phyloP scores from a whole-genome alignment of 2,888 invertebrate species.

The Lycocerus yunnanus region DNA sequence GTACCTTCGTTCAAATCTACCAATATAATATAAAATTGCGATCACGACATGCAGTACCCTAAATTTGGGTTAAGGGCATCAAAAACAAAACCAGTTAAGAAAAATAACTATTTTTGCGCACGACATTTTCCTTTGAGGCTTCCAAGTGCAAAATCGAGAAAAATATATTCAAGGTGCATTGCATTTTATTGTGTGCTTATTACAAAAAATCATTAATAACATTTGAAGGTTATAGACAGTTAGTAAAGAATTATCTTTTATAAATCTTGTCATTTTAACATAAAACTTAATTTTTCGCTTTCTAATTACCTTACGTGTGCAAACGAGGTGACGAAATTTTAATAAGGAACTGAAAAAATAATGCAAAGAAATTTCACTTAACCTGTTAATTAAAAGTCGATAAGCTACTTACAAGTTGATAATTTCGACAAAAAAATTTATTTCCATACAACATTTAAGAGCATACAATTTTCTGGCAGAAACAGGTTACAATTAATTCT shows the following conservation, averaged over 20 bases:
- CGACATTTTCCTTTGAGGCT: slow-evolving; percentile 1
- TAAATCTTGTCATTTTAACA: background rate
- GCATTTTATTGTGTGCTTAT: background rate
- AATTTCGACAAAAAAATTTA: background rate
- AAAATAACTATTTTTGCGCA: slow-evolving; percentile 7
- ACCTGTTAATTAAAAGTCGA: background rate
- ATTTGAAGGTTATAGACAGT: background rate
- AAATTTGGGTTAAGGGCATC: slow-evolving; percentile 22
- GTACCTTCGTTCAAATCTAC: slow-evolving; percentile 1
- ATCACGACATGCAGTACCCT: slow-evolving; percentile 1
- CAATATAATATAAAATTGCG: slow-evolving; percentile 1
- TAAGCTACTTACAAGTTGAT: background rate
- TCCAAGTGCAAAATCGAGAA: background rate
- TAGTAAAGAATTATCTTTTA: background rate
- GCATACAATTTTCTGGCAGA: background rate
- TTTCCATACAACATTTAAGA: background rate
- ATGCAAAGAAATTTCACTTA: background rate
- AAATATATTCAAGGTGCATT: background rate
- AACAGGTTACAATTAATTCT: background rate
- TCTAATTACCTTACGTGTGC: background rate
- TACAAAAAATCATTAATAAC: background rate
- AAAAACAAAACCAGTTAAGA: slow-evolving; percentile 11
- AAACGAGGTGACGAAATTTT: background rate
- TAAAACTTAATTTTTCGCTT: background rate
- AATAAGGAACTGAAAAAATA: background rate